Conservation (phyloP, 2,888 invertebrate genomes). For the Cylindroiulus punctatus region DNA sequence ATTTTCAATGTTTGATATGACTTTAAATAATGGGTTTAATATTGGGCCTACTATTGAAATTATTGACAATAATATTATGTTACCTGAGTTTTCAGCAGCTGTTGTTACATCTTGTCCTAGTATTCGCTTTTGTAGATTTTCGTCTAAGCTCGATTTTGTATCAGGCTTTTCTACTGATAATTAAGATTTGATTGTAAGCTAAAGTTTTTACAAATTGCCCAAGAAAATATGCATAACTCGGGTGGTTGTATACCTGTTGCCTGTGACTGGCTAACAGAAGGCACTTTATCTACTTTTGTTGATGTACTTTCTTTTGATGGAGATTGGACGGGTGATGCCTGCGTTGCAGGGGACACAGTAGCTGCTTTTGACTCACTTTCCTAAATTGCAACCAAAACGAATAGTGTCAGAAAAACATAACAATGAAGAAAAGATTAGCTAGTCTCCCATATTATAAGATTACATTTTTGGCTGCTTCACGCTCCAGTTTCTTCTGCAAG, state of each 20-base stretch:
- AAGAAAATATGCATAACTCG: too few relatives aligned
- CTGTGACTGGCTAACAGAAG: not conserved
- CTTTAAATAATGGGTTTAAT: too few relatives aligned
- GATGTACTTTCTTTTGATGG: not conserved
- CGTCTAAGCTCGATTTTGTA: not conserved
- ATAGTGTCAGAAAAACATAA: too few relatives aligned
- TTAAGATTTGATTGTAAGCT: not conserved
- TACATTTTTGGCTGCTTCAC: constrained; percentile 8
- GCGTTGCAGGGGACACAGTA: not conserved
- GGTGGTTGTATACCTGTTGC: not conserved
- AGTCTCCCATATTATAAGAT: too few relatives aligned
- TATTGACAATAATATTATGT: not conserved
- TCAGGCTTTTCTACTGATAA: not conserved
- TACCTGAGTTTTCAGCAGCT: constrained; percentile 56
- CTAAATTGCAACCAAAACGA: not conserved
- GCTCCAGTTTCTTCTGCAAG: not conserved
- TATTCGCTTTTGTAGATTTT: constrained; percentile 39
- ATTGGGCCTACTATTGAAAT: too few relatives aligned
- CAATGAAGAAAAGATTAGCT: too few relatives aligned
- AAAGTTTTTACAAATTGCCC: too few relatives aligned
- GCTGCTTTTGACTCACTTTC: not conserved
- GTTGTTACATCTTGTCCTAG: constrained; percentile 46
- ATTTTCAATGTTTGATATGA: not conserved
- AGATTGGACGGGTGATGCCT: not conserved
- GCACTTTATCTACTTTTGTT: not conserved